Percentiles rank a stretch among this genome's conserved stretches.
These are phyloP conservation scores for Ictalurus punctatus DNA, from an alignment of 2,113 vertebrate species.

Conservation along the genomic window DNA sequence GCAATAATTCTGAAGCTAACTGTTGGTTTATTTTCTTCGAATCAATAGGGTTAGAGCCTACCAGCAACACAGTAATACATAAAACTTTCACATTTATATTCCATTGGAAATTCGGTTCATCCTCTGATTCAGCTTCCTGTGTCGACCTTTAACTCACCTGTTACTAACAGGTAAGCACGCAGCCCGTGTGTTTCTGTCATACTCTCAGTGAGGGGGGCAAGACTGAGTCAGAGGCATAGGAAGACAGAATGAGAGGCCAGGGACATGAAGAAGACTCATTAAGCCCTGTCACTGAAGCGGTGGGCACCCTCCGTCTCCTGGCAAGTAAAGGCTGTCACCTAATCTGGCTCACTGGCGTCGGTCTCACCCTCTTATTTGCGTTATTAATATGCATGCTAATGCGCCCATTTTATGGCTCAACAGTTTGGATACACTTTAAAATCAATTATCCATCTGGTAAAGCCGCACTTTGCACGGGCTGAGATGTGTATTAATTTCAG, in stretches of 20 bases:
- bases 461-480: conserved; percentile 58
- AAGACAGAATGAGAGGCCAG: conserved; percentile 18
- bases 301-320: conserved; percentile 44
- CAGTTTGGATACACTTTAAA: conserved; percentile 67
- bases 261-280: conserved; percentile 45
- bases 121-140: neutral
- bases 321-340: conserved; percentile 61
- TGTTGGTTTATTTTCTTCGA: neutral
- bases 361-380: conserved; percentile 54
- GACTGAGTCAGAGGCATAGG: conserved; percentile 6
- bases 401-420: conserved; percentile 67
- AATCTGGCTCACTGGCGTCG: conserved; percentile 51
- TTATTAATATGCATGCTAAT: conserved; percentile 70
- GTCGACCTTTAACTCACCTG: neutral
- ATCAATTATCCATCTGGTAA: conserved; percentile 69
- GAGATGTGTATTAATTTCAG: conserved; percentile 66
- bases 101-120: neutral
- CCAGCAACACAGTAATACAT: neutral
- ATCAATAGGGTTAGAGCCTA: neutral
- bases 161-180: neutral
- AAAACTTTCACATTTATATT: neutral
- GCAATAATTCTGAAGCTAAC: neutral
- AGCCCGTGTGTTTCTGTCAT: conserved; percentile 22
- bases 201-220: neutral
- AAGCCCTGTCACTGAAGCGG: conserved; percentile 8